phyloP scores from a whole-genome alignment of 2,113 vertebrate genomes.

The Phalacrocorax carbo region DNA sequence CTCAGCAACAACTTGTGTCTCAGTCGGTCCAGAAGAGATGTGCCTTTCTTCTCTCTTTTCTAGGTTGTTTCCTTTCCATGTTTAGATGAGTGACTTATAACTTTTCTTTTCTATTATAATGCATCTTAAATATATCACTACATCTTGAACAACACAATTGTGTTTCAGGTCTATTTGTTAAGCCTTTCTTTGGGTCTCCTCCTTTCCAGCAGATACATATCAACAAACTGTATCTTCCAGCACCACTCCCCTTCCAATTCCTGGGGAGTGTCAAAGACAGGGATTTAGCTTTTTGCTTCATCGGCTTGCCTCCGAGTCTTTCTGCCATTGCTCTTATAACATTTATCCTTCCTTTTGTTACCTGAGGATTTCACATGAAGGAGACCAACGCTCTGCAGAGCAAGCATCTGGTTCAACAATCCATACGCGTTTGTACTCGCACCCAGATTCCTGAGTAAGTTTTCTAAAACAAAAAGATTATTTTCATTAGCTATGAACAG shows the following conservation, averaged over 20 bases:
- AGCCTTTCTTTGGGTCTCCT: background rate
- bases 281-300: background rate
- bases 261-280: fast-evolving
- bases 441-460: background rate
- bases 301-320: background rate
- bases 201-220: background rate
- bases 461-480: background rate
- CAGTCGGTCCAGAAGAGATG: fast-evolving
- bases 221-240: background rate
- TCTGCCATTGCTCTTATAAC: background rate
- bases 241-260: background rate
- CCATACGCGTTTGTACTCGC: fast-evolving
- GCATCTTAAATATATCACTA: background rate
- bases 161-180: background rate
- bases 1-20: background rate
- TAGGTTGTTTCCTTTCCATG: background rate
- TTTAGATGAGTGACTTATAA: background rate
- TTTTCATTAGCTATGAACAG: background rate
- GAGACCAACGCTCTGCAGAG: background rate
- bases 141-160: background rate
- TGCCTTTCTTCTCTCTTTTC: background rate
- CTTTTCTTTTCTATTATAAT: background rate
- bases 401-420: background rate
- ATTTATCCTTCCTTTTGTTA: background rate
- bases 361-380: background rate